Evolutionary conservation across 2,888 invertebrate genomes (phyloP).

Genomic region (Ctena decussata): DNA sequence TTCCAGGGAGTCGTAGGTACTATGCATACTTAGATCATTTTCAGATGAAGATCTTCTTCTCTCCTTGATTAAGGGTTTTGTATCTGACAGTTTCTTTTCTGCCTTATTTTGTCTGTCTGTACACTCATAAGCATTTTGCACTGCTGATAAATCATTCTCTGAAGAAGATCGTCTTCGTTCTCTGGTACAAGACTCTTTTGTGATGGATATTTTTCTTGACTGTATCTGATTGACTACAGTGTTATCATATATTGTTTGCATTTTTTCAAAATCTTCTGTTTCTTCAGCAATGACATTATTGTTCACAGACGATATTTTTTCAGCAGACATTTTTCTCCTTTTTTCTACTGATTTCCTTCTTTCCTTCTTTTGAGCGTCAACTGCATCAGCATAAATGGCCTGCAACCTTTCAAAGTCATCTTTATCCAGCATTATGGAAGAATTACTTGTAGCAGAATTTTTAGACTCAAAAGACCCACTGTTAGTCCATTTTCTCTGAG

Average conservation of each 20-base stretch:
- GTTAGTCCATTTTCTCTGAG: background rate
- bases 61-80: background rate
- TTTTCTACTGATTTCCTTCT: background rate
- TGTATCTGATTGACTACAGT: background rate
- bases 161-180: background rate
- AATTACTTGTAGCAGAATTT: background rate
- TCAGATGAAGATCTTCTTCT: constrained; percentile 51
- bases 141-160: background rate
- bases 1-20: background rate
- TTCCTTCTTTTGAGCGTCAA: background rate
- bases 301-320: background rate
- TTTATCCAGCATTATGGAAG: background rate
- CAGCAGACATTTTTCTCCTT: background rate
- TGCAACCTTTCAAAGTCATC: background rate
- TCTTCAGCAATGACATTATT: background rate
- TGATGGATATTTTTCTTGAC: background rate
- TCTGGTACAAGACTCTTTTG: background rate
- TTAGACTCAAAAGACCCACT: background rate
- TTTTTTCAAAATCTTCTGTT: background rate
- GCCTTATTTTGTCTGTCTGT: background rate
- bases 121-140: background rate
- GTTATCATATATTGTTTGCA: background rate
- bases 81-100: background rate
- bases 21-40: constrained; percentile 36
- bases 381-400: background rate